Evolutionary conservation across 2,797 vertebrate genomes (phyloP), one percentile per base, ranked within the genome.

Genomic region (Mastacembelus armatus): DNA sequence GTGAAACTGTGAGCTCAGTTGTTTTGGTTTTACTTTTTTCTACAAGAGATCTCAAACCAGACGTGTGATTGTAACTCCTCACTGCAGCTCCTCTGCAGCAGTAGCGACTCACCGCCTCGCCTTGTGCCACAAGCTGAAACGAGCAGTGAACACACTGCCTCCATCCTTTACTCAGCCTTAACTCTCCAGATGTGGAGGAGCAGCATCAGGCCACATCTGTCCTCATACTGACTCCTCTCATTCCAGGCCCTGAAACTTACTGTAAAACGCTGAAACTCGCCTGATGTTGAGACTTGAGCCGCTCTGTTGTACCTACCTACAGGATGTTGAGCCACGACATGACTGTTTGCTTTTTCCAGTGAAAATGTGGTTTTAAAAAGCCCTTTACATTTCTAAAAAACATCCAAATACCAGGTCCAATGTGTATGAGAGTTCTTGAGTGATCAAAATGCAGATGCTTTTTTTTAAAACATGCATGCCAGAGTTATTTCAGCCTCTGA

Each of bases 21-120:
- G 1, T 60, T 55, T 1, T 48, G 12, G 4, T 30, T 66, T 42
- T 19, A 3, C 7, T 22, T 4, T 54, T 74, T 65, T 75, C 50
- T 24, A 29, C 44, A 44, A 35, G n/a, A 39, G 22, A 52, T 40
- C 65, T 52, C 72, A 73, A 81, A 76, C 47, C 57, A 66, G 90
- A 88, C 85, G 22, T 80, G 72, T 77, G 90, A 91, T 87, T 89
- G 89, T 90, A 87, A 58, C 64, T 78, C 68, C 52, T 71, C 44
- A 32, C 67, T 78, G 84, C 74, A 52, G 58, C 68, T 59, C 44
- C 16, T 54, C 61, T 74, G 83, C 80, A 84, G 81, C 63, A 48
- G 79, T 54, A 82, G 77, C 74, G 27, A 43, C 49, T 74, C 85
- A 74, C 80, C 87, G 55, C 73, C 67, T 79, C 83, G 71, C 79